Base-by-base conservation (phyloP, 2,113 vertebrate species). In the Pycnonotus jocosus region DNA sequence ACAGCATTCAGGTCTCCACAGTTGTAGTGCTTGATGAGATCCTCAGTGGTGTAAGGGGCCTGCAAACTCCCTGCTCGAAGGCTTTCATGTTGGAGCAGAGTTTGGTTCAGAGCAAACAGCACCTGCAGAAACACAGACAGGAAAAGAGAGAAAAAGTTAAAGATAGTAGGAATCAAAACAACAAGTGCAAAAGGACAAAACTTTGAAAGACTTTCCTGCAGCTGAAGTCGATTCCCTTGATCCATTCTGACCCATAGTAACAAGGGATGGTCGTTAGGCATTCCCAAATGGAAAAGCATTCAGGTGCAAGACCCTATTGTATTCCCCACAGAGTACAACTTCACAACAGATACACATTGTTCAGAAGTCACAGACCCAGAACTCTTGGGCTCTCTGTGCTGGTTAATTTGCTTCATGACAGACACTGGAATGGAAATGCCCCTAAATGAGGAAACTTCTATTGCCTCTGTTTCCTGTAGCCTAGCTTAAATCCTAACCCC, bases 11-110 rank as follows among this genome's bases (percentile, higher is more conserved):
- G 98, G 95, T 99, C 98, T 81, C 98, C 98, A 57, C 98, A 99
- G 95, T 99, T 99, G 95, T 99, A 99, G 95, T 99, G 98, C 64
- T 98, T 98, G 98, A 99, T 99, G 95, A 99, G 98, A 96, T 99
- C 98, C 95, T 99, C 98, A 0, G 98, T 99, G 89, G 98, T 99
- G 40, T 98, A 99, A 1, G 98, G 97, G 3, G 97, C 98, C 95
- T 98, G 98, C 92, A 98, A 88, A 64, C 98, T 98, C 48, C 98
- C 98, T 2, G 98, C 98, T 65, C 98, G 97, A 51, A 99, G 98
- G 10, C 98, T 98, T 93, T 99, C 98, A 1, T 99, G 98, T 65
- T 99, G 98, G 81, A 98, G 97, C 82, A 99, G 96, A 3, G 98
- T 99, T 94, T 99, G 98, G 95, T 99, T 99, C 65, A 99, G 97